These are phyloP conservation scores for Autographa gamma DNA, from an alignment of 2,888 invertebrate species.

Conservation along the genomic window DNA sequence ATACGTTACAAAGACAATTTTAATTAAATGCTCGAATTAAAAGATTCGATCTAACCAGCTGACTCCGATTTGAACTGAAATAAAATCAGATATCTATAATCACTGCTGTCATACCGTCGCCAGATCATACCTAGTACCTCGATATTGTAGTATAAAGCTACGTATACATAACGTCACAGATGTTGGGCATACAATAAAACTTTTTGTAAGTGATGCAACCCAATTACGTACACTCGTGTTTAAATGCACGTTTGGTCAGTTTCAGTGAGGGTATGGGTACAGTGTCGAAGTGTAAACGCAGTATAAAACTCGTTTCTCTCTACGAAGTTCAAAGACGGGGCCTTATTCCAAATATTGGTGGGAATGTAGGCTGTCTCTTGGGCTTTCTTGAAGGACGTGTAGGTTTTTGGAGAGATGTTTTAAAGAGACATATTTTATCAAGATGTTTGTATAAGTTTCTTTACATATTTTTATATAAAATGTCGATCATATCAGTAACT, in stretches of 20 bases:
- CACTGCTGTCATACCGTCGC: constrained; percentile 12
- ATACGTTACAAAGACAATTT: constrained; percentile 18
- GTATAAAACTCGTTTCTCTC: constrained; percentile 19
- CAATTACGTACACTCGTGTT: too few species aligned
- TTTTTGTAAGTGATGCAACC: too few species aligned
- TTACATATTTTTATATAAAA: background rate
- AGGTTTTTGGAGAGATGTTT: constrained; percentile 54
- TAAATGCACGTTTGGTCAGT: too few species aligned
- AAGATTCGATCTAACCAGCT: constrained; percentile 28
- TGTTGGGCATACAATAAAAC: too few species aligned
- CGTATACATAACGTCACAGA: too few species aligned
- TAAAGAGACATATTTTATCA: constrained; percentile 52
- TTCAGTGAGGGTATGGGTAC: too few species aligned
- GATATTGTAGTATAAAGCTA: constrained; percentile 14
- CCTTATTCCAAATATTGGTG: constrained; percentile 33
- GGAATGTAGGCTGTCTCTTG: constrained; percentile 46
- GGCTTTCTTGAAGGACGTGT: constrained; percentile 44
- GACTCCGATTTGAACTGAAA: constrained; percentile 33
- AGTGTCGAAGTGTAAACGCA: background rate
- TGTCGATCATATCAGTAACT: too few species aligned
- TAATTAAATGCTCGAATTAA: constrained; percentile 28
- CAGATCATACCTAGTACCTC: background rate
- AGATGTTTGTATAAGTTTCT: constrained; percentile 25
- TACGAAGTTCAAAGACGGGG: constrained; percentile 21
- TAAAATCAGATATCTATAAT: constrained; percentile 41